Evolutionary conservation across 2,888 invertebrate species (phyloP).

Genomic region (Koerneria pararmatus): DNA sequence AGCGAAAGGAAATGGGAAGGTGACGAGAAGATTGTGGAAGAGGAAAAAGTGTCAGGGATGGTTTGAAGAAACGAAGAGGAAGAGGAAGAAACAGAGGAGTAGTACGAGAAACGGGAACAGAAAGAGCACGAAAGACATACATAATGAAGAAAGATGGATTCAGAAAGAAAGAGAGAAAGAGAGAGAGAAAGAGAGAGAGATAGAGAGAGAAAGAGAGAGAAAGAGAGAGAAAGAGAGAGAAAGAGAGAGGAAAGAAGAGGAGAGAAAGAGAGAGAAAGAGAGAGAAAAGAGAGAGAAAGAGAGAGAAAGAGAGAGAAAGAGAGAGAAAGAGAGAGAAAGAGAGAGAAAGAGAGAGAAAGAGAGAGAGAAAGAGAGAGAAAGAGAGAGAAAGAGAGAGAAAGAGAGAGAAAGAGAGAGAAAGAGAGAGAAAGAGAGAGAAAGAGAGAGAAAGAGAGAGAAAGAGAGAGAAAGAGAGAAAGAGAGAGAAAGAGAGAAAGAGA

Average conservation of each 20-base stretch:
- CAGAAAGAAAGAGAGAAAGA: background rate
- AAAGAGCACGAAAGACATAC: background rate
- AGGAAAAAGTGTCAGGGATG: background rate
- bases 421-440: too few relatives aligned
- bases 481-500: too few relatives aligned
- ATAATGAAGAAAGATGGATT: background rate
- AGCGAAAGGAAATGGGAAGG: background rate
- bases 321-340: background rate
- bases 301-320: background rate
- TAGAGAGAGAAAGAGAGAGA: background rate
- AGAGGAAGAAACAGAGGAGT: background rate
- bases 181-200: background rate
- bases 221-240: background rate
- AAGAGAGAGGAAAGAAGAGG: background rate
- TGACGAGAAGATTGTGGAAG: too few relatives aligned
- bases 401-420: too few relatives aligned
- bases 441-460: too few relatives aligned
- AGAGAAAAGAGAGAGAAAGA: constrained; percentile 1
- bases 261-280: background rate
- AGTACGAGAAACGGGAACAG: background rate
- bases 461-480: too few relatives aligned
- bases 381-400: too few relatives aligned
- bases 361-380: constrained; percentile 15
- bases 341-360: constrained; percentile 12
- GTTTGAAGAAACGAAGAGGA: background rate